phyloP scores from a whole-genome alignment of 2,888 invertebrate species.

The Agonopterix subpropinquella region DNA sequence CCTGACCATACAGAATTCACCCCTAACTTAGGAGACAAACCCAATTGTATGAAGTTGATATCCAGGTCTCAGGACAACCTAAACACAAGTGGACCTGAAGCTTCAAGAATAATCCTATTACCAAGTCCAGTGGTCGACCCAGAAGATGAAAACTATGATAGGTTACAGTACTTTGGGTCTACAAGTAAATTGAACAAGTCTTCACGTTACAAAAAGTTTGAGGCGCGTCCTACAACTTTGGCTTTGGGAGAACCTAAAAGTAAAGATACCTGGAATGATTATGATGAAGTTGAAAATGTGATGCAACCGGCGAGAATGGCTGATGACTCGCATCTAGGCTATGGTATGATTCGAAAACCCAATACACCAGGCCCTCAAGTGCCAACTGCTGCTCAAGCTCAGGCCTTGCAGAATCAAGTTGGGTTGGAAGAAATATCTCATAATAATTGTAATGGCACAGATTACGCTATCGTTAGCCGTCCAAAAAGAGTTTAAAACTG shows the following conservation, averaged over 20 bases:
- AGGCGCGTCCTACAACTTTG: conserved; percentile 75
- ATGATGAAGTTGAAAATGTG: conserved; percentile 83
- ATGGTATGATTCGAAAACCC: conserved; percentile 84
- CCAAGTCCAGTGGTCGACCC: conserved; percentile 65
- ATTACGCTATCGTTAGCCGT: conserved; percentile 90
- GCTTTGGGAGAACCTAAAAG: conserved; percentile 56
- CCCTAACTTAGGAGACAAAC: conserved; percentile 62
- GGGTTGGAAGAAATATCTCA: conserved; percentile 77
- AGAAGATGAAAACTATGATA: conserved; percentile 83
- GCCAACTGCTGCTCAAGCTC: conserved; percentile 66
- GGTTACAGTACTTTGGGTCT: conserved; percentile 87
- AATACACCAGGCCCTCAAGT: conserved; percentile 73
- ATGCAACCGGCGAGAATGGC: conserved; percentile 83
- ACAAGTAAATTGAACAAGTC: conserved; percentile 81
- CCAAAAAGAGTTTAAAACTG: conserved; percentile 83
- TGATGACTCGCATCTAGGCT: conserved; percentile 88
- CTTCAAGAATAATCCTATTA: conserved; percentile 73
- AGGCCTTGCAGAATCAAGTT: conserved; percentile 60
- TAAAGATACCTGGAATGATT: conserved; percentile 81
- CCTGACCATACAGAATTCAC: conserved; percentile 82
- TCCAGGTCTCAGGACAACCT: conserved; percentile 70
- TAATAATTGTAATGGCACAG: conserved; percentile 83
- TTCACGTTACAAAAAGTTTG: conserved; percentile 81
- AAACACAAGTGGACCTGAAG: conserved; percentile 60
- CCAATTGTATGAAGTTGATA: conserved; percentile 66